Evolutionary conservation across 2,113 vertebrate genomes (phyloP).

Genomic region (Nyctibius bracteatus): DNA sequence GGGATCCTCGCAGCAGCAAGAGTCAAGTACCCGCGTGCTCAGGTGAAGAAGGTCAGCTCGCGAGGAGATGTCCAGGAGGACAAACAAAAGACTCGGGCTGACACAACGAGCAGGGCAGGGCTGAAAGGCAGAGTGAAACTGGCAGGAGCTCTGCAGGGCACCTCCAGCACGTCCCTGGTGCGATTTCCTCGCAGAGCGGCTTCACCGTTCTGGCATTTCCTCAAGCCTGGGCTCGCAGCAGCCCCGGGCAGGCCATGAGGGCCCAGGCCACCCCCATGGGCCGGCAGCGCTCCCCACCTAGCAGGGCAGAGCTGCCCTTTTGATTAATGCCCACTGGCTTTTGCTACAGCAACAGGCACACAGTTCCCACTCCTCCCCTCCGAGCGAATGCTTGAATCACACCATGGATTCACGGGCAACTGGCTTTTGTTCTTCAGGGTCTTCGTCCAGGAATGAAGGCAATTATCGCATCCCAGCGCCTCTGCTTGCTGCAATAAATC

Average conservation of each 20-base stretch:
- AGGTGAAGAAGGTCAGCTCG: neutral
- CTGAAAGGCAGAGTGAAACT: neutral
- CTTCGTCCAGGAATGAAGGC: slow-evolving; percentile 18
- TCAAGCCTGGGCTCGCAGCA: accelerated
- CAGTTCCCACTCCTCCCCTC: neutral
- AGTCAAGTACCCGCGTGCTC: accelerated
- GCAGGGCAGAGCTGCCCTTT: neutral
- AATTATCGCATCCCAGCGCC: slow-evolving; percentile 19
- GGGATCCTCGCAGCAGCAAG: neutral
- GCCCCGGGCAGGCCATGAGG: neutral
- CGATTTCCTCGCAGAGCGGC: accelerated
- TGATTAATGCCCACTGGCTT: neutral
- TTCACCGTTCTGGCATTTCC: accelerated
- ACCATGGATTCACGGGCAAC: slow-evolving; percentile 38
- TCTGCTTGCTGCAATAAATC: slow-evolving; percentile 54
- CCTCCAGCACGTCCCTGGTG: neutral
- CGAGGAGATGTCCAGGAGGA: neutral
- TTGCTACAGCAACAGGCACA: slow-evolving; percentile 24
- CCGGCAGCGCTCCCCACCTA: neutral
- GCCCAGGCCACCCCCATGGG: neutral
- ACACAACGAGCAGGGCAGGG: neutral
- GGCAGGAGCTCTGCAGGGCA: neutral
- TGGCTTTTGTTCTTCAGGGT: slow-evolving; percentile 53
- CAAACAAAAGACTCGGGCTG: neutral
- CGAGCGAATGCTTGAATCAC: slow-evolving; percentile 31